phyloP scores from a whole-genome alignment of 1,140 invertebrate genomes.

The Dreissena rostriformis region DNA sequence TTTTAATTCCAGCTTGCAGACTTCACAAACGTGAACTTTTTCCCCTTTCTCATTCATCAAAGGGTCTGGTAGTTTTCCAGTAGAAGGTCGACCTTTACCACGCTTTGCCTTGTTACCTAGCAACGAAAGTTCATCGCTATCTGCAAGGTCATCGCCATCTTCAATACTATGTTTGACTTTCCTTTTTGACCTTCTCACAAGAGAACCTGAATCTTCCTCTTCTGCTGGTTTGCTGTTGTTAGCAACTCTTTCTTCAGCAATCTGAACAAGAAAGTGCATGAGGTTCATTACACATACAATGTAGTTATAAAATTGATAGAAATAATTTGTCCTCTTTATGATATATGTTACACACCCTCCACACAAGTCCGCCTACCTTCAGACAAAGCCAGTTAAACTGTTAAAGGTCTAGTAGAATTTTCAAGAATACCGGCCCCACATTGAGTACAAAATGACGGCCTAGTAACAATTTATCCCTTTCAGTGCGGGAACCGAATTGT shows the following conservation, averaged over 20 bases:
- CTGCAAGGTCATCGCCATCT: not conserved
- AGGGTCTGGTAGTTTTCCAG: conserved; percentile 18
- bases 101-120: not conserved
- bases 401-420: too few relatives aligned
- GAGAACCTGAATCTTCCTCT: not conserved
- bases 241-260: not conserved
- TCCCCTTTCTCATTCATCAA: conserved; percentile 20
- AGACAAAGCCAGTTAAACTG: too few relatives aligned
- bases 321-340: too few relatives aligned
- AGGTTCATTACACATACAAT: not conserved
- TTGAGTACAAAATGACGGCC: too few relatives aligned
- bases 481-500: too few relatives aligned
- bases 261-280: not conserved
- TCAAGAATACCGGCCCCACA: too few relatives aligned
- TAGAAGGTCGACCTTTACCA: conserved; percentile 37
- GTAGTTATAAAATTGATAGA: too few relatives aligned
- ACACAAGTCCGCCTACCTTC: too few relatives aligned
- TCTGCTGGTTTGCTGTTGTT: not conserved
- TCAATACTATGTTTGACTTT: not conserved
- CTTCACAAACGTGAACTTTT: conserved; percentile 23
- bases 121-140: not conserved
- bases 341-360: too few relatives aligned
- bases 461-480: too few relatives aligned
- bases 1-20: conserved; percentile 28
- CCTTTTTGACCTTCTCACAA: not conserved